Evolutionary conservation across 2,888 invertebrate species (phyloP), one percentile per base, ranked within the genome.

Genomic region (Macrophya annulata): DNA sequence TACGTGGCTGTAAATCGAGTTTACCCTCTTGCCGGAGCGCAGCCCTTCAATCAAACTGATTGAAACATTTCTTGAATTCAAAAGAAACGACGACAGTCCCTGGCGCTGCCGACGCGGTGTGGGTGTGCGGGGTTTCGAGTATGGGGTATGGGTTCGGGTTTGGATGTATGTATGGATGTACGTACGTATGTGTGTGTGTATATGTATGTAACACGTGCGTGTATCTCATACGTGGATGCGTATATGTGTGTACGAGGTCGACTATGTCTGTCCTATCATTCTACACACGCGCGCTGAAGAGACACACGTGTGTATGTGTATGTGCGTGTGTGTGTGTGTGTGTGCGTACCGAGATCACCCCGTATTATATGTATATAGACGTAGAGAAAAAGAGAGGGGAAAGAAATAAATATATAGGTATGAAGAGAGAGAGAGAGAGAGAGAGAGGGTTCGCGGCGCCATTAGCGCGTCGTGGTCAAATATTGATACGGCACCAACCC

Each of bases 11-110:
- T 92, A 93, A 93, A 93, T 93, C 93, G 93, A 93, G 93, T 93
- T 93, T 93, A 93, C 93, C 93, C 93, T 93, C 93, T 93, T 93
- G 93, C 93, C 92, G 92, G 91, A 90, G 91, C 92, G 91, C 92
- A 92, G 92, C 93, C 93, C 93, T 93, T 93, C 93, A 93, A 93
- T 93, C 93, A 93, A 93, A 93, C 93, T 93, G 93, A 93, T 93
- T 93, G 93, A 93, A 93, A 93, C 93, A 93, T 93, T 93, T 93
- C 93, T 93, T 93, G 93, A 93, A 93, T 93, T 93, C 93, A 92
- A 93, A 93, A 93, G 93, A 93, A 92, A 93, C 93, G 93, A 93
- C 91, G 91, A 89, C 88, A 89, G 86, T 86, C 87, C 85, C 87
- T 76, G 87, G 84, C 85, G 81, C 84, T 45, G 77, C 86, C 51